Base-by-base conservation (phyloP, 2,888 invertebrate species). In the Drosophila leonis region DNA sequence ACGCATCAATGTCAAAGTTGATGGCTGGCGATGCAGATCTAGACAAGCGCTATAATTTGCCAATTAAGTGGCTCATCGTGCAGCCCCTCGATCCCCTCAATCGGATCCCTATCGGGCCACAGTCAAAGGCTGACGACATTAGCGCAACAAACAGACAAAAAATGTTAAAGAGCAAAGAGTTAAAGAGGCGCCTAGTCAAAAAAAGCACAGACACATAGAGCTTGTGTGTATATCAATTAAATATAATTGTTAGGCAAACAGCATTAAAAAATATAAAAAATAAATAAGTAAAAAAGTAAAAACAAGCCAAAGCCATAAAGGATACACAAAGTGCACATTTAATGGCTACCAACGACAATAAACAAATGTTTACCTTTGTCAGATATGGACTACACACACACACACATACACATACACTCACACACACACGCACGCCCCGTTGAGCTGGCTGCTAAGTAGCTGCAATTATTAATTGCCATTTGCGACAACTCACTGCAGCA, bases 21-120 rank as follows among this genome's bases (percentile, higher is more conserved):
- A 87, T 90, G 77, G 72, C 27, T 51, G 65, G 35, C 72, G 65
- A 73, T 77, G 69, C 78, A 65, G 80, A 89, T 89, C 85, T 89
- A 89, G 84, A 88, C 84, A 86, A 83, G 77, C 75, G 68, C 84
- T 74, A 81, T 88, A 88, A 88, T 85, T 88, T 87, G 87, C 87
- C 85, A 85, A 85, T 85, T 85, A 85, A 86, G 84, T 71, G 73
- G 59, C 75, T 56, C 77, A 72, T 64, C 68, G 72, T 60, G 64
- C 35, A 6, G 27, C 37, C 66, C 65, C 44, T 37, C 29, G 27
- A 27, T 12, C 31, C 51, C 7, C 37, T 0, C 31, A 8, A 49
- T 49, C 20, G 57, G 83, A 83, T 88, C 67, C 71, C 63, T 67
- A 77, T 87, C 74, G 61, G 33, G 51, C 54, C 69, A 48, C 67